A percentile compares a stretch with the other conserved stretches of the same genome.
Evolutionary conservation across 2,888 invertebrate genomes (phyloP).

Genomic region (Dynastes maya): DNA sequence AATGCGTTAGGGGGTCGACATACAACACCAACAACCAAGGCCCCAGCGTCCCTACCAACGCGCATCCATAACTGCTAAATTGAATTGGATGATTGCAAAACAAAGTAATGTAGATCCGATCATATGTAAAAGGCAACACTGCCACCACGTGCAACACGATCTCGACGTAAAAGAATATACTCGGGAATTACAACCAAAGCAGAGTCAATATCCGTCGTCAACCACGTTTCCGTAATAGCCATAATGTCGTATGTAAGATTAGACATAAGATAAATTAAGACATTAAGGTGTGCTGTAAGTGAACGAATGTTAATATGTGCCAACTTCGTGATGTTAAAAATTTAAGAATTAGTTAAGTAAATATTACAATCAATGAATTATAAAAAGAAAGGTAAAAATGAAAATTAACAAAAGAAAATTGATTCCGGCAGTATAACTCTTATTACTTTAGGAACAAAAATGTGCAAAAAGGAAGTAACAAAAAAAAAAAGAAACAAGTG

Average conservation of each 20-base stretch:
- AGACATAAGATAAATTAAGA: background rate
- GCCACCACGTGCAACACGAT: background rate
- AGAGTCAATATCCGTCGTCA: background rate
- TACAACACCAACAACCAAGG: background rate
- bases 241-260: background rate
- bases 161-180: background rate
- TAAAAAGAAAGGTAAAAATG: background rate
- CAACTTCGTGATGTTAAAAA: background rate
- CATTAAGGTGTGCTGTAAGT: background rate
- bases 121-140: background rate
- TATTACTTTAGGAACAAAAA: no score
- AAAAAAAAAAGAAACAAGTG: background rate
- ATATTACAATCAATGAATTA: background rate
- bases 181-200: background rate
- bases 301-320: background rate
- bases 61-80: background rate
- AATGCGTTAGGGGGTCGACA: conserved; percentile 11
- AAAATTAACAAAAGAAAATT: no score
- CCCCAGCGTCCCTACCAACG: background rate
- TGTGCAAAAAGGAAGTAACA: background rate
- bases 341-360: background rate
- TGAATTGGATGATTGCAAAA: background rate
- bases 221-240: background rate
- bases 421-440: no score
- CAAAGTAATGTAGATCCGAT: background rate